Evolutionary conservation across 2,797 vertebrate species (phyloP), one percentile per base, ranked within the genome.

Genomic region (Rhynchotus rufescens): DNA sequence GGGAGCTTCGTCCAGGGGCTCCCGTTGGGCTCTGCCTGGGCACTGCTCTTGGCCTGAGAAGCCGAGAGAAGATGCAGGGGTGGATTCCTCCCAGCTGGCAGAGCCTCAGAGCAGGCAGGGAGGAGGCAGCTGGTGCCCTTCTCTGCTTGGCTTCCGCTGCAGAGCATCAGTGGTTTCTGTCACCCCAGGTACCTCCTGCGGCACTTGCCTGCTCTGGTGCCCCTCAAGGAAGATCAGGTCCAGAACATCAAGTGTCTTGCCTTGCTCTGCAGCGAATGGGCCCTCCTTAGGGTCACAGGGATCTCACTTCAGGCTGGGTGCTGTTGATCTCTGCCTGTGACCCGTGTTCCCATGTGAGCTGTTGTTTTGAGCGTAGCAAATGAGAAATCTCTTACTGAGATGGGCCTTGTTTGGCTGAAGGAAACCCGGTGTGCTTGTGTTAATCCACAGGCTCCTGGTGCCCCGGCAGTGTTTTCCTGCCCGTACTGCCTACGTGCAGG

Each of bases 371-470:
- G 16, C 60, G 14, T 21, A 47, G 61, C 38, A 30, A 15, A 57
- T 66, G 6, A 75, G 66, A 84, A 85, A 64, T 75, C 38, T 64
- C 16, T 82, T 82, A 26, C 12, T 61, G 28, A 72, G 45, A 51
- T 83, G 62, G 26, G 21, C 51, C 51, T 21, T 76, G 11, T 25
- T 40, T 52, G 21, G 5, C 25, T 66, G 51, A 80, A 60, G 23
- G 61, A 79, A 79, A 42, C 13, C 17, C 51, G 88, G 51, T 12
- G 0, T 7, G 3, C 44, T 71, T 92, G 65, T 91, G 0, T 71
- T 86, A 61, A 32, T 14, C 4, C 0, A 0, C 62, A 51, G 34
- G 57, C 22, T 0, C 0, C n/a, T 15, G 36, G 30, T 69, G 47
- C 30, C 19, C 3, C 2, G 49, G 65, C 32, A 1, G 0, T 34